Evolutionary conservation across 2,888 invertebrate genomes (phyloP), one percentile per base, ranked within the genome.

Genomic region (Macaria notata): DNA sequence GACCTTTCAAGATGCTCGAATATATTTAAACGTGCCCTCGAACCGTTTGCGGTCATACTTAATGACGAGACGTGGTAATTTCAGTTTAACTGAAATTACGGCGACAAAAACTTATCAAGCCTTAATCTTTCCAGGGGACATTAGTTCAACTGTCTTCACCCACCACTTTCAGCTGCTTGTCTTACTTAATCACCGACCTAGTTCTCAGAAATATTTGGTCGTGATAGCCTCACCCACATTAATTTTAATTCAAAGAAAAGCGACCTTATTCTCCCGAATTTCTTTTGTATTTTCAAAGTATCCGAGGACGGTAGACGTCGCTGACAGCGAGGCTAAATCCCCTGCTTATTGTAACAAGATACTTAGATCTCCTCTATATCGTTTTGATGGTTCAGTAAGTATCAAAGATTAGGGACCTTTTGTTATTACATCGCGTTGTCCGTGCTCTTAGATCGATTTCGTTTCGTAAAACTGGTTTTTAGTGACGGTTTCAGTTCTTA

Each of bases 341-440:
- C 69, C 58, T 55, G 63, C 70, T 73, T 75, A 73, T 71, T 73
- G 76, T 71, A 70, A 77, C 74, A 72, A 71, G 75, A 78, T 72
- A 74, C 64, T 64, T 64, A 73, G 71, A 75, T 70, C 69, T 65
- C 63, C 62, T 66, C 65, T 63, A 63, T 59, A 78, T 70, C 68
- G 70, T 72, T 69, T 60, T 71, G 68, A 72, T 66, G 70, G 71
- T 56, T 68, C 71, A 67, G 75, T 75, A 73, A 73, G 69, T 67
- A 67, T 68, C 63, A 65, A 69, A 68, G 67, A 75, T 73, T 70
- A 72, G 61, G 59, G 52, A 53, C 64, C 66, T 65, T 61, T 62
- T 62, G 61, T 59, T 65, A 49, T 60, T 59, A 49, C 60, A 38
- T 56, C 52, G 59, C 56, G 54, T 31, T 43, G 50, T 46, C 38